These are phyloP conservation scores for Onychomys leucogaster DNA, from an alignment of 2,797 vertebrate species.

Conservation along the genomic window DNA sequence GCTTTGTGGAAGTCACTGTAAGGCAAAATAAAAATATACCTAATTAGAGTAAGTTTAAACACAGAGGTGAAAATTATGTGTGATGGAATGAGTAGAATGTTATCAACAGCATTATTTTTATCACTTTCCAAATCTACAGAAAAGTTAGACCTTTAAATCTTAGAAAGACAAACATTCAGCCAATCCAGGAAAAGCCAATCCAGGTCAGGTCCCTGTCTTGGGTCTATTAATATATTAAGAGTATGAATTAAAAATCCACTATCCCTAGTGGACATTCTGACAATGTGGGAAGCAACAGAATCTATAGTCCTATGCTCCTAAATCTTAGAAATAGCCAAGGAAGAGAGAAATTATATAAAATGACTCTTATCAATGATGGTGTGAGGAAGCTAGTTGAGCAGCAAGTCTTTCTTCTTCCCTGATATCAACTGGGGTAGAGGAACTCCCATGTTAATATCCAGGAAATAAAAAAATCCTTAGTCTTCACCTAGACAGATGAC, in stretches of 20 bases:
- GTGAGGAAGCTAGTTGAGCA: neutral
- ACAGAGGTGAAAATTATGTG: neutral
- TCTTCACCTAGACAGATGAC: neutral
- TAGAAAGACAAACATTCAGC: constrained; percentile 20
- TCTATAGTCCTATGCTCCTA: neutral
- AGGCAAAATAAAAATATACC: constrained; percentile 43
- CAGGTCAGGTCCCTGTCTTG: neutral
- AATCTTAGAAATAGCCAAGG: neutral
- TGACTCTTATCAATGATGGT: neutral
- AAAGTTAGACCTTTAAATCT: neutral
- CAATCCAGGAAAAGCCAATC: neutral
- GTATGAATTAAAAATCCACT: constrained; percentile 27
- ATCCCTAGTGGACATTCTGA: neutral
- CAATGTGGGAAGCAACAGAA: neutral
- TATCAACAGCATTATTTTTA: neutral
- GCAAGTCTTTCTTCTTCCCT: neutral
- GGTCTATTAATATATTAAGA: constrained; percentile 24
- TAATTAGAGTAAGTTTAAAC: neutral
- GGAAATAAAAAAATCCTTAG: neutral
- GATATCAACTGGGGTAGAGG: neutral
- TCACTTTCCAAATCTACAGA: neutral
- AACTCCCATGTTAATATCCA: neutral
- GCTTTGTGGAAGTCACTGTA: neutral
- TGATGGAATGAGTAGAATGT: neutral
- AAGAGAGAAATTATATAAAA: neutral